A percentile compares a stretch with the other conserved stretches of the same genome.
Conservation (phyloP, 1,140 invertebrate species). For the Hyphantria cunea region DNA sequence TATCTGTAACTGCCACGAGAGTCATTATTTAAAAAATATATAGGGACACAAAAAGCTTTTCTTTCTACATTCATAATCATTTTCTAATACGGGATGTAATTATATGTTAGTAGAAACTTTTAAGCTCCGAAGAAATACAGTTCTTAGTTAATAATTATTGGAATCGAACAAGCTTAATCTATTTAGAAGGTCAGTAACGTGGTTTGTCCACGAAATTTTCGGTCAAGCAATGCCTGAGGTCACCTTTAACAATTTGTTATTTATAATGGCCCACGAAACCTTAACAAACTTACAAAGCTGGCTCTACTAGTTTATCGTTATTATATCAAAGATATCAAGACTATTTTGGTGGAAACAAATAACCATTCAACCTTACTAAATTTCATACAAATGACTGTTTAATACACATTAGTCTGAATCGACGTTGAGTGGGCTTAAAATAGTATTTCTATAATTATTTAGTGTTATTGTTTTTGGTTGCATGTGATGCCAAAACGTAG, state of each 20-base stretch:
- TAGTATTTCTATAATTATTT: conserved; percentile 76
- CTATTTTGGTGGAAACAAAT: background rate
- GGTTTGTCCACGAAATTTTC: background rate
- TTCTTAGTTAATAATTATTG: too few species aligned
- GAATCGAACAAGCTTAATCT: too few species aligned
- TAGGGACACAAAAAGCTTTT: too few species aligned
- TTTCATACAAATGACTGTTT: conserved; percentile 14
- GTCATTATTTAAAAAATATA: too few species aligned
- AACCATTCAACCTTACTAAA: background rate
- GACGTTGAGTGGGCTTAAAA: conserved; percentile 58
- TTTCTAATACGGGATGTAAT: too few species aligned
- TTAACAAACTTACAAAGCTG: background rate
- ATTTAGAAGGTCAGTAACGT: too few species aligned
- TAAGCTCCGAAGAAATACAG: too few species aligned
- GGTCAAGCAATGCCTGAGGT: conserved; percentile 14
- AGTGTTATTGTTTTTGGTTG: conserved; percentile 73
- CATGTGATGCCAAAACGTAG: conserved; percentile 70
- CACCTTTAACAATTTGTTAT: conserved; percentile 25
- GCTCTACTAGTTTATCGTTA: too few species aligned
- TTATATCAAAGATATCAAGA: too few species aligned
- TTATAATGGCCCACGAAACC: conserved; percentile 13
- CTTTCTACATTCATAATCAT: too few species aligned
- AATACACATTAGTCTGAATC: conserved; percentile 41
- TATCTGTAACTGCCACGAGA: too few species aligned
- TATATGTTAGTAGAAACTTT: too few species aligned